Base-by-base conservation (phyloP, 2,113 vertebrate genomes). In the Leucopternis melanops region DNA sequence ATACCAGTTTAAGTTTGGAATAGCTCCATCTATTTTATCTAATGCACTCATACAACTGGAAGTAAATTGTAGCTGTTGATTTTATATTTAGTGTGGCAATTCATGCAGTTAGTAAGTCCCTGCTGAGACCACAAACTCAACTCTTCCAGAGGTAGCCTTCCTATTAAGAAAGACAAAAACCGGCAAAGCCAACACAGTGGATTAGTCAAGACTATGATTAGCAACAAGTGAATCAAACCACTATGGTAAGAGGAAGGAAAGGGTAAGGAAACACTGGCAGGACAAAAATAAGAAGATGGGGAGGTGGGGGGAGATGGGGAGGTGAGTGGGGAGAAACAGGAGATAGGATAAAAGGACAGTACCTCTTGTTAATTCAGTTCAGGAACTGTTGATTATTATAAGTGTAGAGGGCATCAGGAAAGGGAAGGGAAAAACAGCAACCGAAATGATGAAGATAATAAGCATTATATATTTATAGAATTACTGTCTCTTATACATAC, bases 341-440 rank as follows among this genome's bases (percentile, higher is more conserved):
- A 96, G 73, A 92, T 31, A 95, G 95, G 93, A 95, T 75, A 96
- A 92, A 97, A 97, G 93, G 86, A 97, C 95, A 97, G 95, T 97
- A 97, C 97, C 97, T 97, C 96, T 94, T 95, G 84, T 86, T 92
- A 96, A 95, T 90, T 97, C 94, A 97, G 62, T 85, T 97, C 97
- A 97, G 97, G 95, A 97, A 96, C 94, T 94, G 97, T 7, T 97
- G 97, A 55, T 93, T 96, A 97, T 91, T 97, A 97, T 82, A 96
- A 97, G 96, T 83, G 94, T 54, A 78, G 92, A 97, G 96, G 95
- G 86, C 97, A 95, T 86, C 96, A 94, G 85, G 95, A 96, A 96
- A 97, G 94, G 96, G 94, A 92, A 96, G 92, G 96, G 96, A 96
- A 92, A 97, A 97, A 97, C 91, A 97, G 95, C 93, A 96, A 97